Conservation (phyloP, 1,140 invertebrate species). For the Polypedilum pembai region DNA sequence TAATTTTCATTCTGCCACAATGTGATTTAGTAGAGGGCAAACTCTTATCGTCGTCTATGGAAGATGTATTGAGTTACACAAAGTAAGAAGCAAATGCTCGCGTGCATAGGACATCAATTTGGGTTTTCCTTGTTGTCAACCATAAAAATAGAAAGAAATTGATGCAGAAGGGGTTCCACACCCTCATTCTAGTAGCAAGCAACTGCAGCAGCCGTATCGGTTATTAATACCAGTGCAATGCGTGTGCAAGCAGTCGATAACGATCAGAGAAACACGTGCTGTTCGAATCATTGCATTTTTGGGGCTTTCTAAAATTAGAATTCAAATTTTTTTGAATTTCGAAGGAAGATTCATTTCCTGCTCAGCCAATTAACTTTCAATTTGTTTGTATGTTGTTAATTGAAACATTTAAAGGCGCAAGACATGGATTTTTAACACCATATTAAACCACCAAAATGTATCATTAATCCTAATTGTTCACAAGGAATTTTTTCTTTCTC, state of each 20-base stretch:
- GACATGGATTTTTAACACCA: background rate
- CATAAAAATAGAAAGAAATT: background rate
- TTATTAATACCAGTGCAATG: conserved; percentile 18
- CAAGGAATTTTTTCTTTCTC: background rate
- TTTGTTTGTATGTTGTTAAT: conserved; percentile 13
- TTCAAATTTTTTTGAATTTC: background rate
- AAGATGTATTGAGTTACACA: background rate
- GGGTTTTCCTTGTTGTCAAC: background rate
- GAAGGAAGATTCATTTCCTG: background rate
- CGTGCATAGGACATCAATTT: conserved; percentile 16
- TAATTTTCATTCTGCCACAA: conserved; percentile 18
- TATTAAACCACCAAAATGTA: conserved; percentile 3
- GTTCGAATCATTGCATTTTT: background rate
- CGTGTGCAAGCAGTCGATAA: conserved; percentile 3
- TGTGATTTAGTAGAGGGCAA: background rate
- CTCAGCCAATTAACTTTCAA: conserved; percentile 8
- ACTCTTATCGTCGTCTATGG: background rate
- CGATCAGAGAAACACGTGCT: background rate
- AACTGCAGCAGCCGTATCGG: background rate
- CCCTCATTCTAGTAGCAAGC: background rate
- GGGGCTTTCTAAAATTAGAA: conserved; percentile 17
- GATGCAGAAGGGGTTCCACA: background rate
- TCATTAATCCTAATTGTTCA: conserved; percentile 9
- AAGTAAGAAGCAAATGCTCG: background rate
- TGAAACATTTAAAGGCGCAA: background rate